phyloP scores from a whole-genome alignment of 2,888 invertebrate genomes.

The Cetonia aurata region DNA sequence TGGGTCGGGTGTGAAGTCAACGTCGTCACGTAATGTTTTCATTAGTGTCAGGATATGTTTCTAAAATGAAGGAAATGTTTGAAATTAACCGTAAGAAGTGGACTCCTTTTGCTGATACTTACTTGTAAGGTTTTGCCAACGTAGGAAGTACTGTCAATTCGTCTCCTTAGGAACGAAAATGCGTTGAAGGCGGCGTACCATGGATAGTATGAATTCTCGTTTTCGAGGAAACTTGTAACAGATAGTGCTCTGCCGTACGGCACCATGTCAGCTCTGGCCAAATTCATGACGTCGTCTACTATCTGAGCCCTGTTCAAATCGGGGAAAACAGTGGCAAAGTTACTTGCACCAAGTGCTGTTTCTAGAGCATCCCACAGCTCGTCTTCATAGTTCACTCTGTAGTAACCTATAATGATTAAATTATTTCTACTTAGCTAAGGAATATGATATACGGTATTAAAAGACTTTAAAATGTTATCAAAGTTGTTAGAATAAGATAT shows the following conservation, averaged over 20 bases:
- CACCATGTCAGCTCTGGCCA: slow-evolving; percentile 77
- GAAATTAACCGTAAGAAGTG: not conserved
- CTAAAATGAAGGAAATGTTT: slow-evolving; percentile 18
- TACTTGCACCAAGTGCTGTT: slow-evolving; percentile 65
- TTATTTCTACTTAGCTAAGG: too few species aligned
- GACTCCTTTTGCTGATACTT: not conserved
- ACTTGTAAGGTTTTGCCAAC: slow-evolving; percentile 33
- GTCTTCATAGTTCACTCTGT: slow-evolving; percentile 76
- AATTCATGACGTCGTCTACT: slow-evolving; percentile 83
- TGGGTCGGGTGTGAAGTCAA: slow-evolving; percentile 47
- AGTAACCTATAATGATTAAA: slow-evolving; percentile 69
- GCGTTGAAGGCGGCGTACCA: slow-evolving; percentile 78
- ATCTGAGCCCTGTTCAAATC: slow-evolving; percentile 79
- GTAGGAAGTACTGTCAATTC: slow-evolving; percentile 50
- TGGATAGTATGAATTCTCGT: slow-evolving; percentile 81
- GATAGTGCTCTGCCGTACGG: slow-evolving; percentile 74
- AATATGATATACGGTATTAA: too few species aligned
- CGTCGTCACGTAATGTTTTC: slow-evolving; percentile 48
- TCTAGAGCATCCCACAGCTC: slow-evolving; percentile 45
- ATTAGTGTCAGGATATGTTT: slow-evolving; percentile 48
- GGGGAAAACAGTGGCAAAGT: slow-evolving; percentile 70
- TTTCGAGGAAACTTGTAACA: slow-evolving; percentile 76
- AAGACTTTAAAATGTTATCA: too few species aligned
- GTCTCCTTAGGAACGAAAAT: slow-evolving; percentile 62
- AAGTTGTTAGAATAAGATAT: too few species aligned